Evolutionary conservation across 2,888 invertebrate genomes (phyloP).

Genomic region (Zaprionus lineosus): DNA sequence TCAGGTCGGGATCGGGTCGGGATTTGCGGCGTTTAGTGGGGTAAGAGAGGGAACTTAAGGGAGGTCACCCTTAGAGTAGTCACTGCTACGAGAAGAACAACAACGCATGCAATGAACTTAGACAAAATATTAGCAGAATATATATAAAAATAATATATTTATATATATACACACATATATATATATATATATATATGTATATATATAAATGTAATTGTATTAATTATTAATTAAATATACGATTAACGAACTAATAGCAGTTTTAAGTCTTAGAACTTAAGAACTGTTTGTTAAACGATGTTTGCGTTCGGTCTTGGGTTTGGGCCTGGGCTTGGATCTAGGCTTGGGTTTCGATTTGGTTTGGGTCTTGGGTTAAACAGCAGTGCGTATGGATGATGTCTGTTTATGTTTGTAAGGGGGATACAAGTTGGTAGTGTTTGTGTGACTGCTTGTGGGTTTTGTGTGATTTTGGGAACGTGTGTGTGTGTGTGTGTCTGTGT

Average conservation of each 20-base stretch:
- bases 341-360: too few species aligned
- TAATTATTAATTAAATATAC: conserved; percentile 32
- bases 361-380: conserved; percentile 31
- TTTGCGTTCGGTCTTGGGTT: conserved; percentile 34
- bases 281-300: conserved; percentile 65
- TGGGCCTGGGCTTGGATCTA: too few species aligned
- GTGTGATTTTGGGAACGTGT: conserved; percentile 6
- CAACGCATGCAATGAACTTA: conserved; percentile 50
- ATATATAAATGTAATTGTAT: conserved; percentile 39
- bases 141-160: conserved; percentile 23
- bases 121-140: conserved; percentile 64
- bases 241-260: conserved; percentile 48
- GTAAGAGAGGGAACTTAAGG: too few species aligned
- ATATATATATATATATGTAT: conserved; percentile 24
- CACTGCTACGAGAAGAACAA: conserved; percentile 20
- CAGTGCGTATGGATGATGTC: conserved; percentile 51
- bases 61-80: too few species aligned
- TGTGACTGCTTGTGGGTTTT: conserved; percentile 13
- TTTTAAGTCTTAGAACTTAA: conserved; percentile 50
- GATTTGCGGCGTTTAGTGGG: too few species aligned
- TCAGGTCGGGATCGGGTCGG: too few species aligned
- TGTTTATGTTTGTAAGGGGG: conserved; percentile 13
- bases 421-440: too few species aligned
- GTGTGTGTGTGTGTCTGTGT: conserved; percentile 2
- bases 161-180: conserved; percentile 20